Evolutionary conservation across 2,797 vertebrate species (phyloP).

Genomic region (Ambastaia sidthimunki): DNA sequence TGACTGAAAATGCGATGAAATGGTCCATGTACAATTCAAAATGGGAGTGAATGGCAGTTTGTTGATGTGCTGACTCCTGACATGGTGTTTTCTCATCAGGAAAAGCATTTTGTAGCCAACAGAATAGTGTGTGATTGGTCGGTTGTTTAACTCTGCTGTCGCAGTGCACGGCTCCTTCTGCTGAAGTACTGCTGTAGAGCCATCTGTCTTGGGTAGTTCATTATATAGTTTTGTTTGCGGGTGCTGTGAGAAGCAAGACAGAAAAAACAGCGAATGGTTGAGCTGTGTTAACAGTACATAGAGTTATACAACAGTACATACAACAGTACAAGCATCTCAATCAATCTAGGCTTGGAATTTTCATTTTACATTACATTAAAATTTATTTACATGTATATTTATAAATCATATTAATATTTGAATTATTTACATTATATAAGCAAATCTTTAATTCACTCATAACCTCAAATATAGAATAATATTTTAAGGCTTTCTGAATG

Average conservation of each 20-base stretch:
- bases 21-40: conserved; percentile 68
- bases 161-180: conserved; percentile 95
- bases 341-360: not conserved
- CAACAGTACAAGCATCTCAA: not conserved
- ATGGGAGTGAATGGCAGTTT: conserved; percentile 66
- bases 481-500: too few relatives aligned
- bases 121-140: conserved; percentile 71
- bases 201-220: conserved; percentile 99
- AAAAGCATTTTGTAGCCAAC: conserved; percentile 61
- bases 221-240: conserved; percentile 99
- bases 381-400: too few relatives aligned
- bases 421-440: not conserved
- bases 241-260: conserved; percentile 83
- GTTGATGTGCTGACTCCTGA: conserved; percentile 69
- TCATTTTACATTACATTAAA: too few relatives aligned
- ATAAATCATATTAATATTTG: too few relatives aligned
- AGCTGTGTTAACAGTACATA: not conserved
- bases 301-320: too few relatives aligned
- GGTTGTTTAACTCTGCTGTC: conserved; percentile 81
- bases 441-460: conserved; percentile 50
- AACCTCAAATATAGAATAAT: conserved; percentile 73
- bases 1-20: conserved; percentile 64
- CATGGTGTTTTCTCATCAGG: conserved; percentile 66
- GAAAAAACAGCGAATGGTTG: conserved; percentile 12
- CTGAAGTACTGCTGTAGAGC: conserved; percentile 96